Evolutionary conservation across 1,140 invertebrate genomes (phyloP), one percentile per base, ranked within the genome.

Genomic region (Drosophila pseudoobscura): DNA sequence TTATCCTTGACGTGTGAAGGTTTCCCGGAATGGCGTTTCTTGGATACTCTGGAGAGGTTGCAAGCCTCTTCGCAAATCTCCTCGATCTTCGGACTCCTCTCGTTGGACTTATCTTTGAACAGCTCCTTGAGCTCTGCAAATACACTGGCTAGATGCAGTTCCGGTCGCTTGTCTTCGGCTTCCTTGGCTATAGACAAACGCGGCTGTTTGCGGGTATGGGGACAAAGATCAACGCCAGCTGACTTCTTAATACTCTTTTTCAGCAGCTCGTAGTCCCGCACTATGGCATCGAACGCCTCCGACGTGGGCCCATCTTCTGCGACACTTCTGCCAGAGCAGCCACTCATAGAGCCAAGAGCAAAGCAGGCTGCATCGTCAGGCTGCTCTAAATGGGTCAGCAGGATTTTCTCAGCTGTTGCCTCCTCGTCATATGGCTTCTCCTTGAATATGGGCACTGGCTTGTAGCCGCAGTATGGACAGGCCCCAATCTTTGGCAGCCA

Each of bases 401-500:
- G 47, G 11, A 91, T 82, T 9, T 82, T 51, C 7, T 78, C 46
- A 6, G 90, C 89, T 0, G 83, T 91, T 17, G 74, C 52, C 0
- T 64, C 41, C 43, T 91, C 89, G 44, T 91, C 56, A 22, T 90
- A 91, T 1, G 65, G 56, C 8, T 75, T 75, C 41, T 91, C 89
- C 22, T 68, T 64, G 17, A 75, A 76, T 2, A 64, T 31, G 0
- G 90, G 90, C 11, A 89, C 29, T 0, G 83, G 69, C 39, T 91
- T 91, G 53, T 91, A 91, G 22, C 83, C 83, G 24, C 90, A 91
- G n/a, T 85, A 61, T 0, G 90, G 85, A 70, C 90, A 91, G 0
- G 89, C 80, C 0, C 85, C 65, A 7, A 91, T 70, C 57, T 69
- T 78, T 13, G 90, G 90, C 54, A 91, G 43, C 89, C 87, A 91